Percentiles rank a stretch among this genome's conserved stretches.
These are phyloP conservation scores for Drosophila affinis DNA, from an alignment of 2,888 invertebrate species.

Conservation along the genomic window DNA sequence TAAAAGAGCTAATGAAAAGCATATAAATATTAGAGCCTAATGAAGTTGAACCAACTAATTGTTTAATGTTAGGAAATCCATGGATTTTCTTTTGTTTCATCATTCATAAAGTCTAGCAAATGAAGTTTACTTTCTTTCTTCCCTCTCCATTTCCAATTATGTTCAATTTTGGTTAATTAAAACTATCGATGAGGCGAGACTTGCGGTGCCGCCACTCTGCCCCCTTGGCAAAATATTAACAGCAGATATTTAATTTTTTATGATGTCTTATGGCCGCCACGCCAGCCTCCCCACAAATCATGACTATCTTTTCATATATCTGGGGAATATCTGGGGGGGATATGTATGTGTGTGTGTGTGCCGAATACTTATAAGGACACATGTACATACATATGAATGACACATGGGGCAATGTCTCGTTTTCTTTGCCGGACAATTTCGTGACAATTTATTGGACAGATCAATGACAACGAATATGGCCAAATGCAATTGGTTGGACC, in stretches of 20 bases:
- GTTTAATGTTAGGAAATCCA: constrained; percentile 9
- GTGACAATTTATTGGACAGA: constrained; percentile 77
- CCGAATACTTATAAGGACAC: constrained; percentile 23
- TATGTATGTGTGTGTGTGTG: constrained; percentile 28
- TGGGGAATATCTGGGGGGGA: background rate
- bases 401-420: constrained; percentile 46
- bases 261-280: constrained; percentile 49
- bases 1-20: constrained; percentile 18
- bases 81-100: background rate
- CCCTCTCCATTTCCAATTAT: constrained; percentile 43
- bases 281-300: constrained; percentile 21
- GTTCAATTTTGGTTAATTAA: constrained; percentile 61
- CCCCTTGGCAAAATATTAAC: constrained; percentile 58
- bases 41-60: constrained; percentile 16
- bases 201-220: constrained; percentile 36
- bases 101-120: background rate
- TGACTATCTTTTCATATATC: constrained; percentile 5
- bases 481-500: constrained; percentile 58
- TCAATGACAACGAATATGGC: constrained; percentile 65
- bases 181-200: constrained; percentile 7
- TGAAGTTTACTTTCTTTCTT: background rate
- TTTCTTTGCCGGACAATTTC: constrained; percentile 49
- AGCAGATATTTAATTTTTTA: constrained; percentile 65
- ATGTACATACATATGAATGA: constrained; percentile 38
- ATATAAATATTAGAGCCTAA: background rate